A percentile compares a stretch with the other conserved stretches of the same genome.
Conservation (phyloP, 2,888 invertebrate genomes). For the Drosophila fungiperda region DNA sequence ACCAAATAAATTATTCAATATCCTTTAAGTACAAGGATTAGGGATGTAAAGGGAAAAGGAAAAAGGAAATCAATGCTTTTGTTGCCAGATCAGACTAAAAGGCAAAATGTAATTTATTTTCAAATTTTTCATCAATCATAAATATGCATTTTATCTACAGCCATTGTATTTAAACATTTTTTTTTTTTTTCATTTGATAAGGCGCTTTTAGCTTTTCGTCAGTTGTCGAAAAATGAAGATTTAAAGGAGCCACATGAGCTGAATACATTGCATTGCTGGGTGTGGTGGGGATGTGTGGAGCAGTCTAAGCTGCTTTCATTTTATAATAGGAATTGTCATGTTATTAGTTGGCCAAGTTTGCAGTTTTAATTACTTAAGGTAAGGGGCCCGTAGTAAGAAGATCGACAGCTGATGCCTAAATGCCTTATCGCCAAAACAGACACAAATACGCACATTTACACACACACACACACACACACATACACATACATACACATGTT, state of each 20-base stretch:
- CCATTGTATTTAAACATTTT: neutral
- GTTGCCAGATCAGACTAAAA: slow-evolving; percentile 7
- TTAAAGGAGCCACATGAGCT: neutral
- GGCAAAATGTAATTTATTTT: neutral
- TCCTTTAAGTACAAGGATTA: slow-evolving; percentile 12
- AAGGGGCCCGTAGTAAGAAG: neutral
- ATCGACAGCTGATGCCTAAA: slow-evolving; percentile 42
- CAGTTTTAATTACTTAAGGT: slow-evolving; percentile 22
- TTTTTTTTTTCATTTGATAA: neutral
- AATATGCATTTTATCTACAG: too few relatives aligned
- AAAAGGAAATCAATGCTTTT: neutral
- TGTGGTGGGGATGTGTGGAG: too few relatives aligned
- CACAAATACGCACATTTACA: neutral
- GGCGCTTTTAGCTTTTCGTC: neutral
- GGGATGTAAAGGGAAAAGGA: too few relatives aligned
- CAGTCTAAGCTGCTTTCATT: slow-evolving; percentile 19
- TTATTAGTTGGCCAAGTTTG: slow-evolving; percentile 40
- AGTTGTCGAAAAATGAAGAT: neutral
- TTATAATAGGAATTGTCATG: slow-evolving; percentile 29
- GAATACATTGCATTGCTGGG: neutral
- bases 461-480: neutral
- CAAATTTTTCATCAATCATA: neutral
- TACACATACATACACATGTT: neutral
- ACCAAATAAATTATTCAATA: slow-evolving; percentile 45
- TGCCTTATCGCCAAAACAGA: slow-evolving; percentile 57